Conservation (phyloP, 2,888 invertebrate species). For the Cantharis nigra region DNA sequence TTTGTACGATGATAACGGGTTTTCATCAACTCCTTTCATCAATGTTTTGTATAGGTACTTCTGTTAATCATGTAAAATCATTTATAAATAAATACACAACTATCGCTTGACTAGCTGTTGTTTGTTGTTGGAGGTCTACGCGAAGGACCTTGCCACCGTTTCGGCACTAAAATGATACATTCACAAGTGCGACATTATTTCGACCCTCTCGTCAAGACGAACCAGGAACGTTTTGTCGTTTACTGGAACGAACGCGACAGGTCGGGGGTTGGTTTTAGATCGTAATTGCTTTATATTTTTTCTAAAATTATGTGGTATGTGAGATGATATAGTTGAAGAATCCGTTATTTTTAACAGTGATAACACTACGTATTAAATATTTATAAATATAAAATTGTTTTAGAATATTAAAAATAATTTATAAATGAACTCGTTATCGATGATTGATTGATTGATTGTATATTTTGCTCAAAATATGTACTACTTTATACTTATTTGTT, state of each 20-base stretch:
- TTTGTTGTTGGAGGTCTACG: constrained; percentile 43
- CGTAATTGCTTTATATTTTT: constrained; percentile 57
- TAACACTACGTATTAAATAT: constrained; percentile 45
- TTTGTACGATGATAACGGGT: constrained; percentile 31
- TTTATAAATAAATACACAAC: constrained; percentile 45
- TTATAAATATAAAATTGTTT: constrained; percentile 46
- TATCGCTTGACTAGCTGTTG: constrained; percentile 45
- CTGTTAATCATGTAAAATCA: constrained; percentile 47
- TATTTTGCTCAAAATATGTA: constrained; percentile 53
- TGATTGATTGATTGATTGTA: constrained; percentile 40
- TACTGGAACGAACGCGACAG: constrained; percentile 32
- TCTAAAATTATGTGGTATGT: constrained; percentile 49
- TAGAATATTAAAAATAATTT: constrained; percentile 49
- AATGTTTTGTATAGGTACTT: constrained; percentile 46
- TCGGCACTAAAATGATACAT: constrained; percentile 25
- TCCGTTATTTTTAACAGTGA: constrained; percentile 53
- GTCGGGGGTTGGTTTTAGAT: constrained; percentile 35
- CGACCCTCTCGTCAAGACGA: constrained; percentile 9
- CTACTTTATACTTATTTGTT: constrained; percentile 42
- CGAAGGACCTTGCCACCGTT: constrained; percentile 27
- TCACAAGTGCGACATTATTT: constrained; percentile 18
- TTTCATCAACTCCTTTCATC: constrained; percentile 30
- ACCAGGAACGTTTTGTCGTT: constrained; percentile 29
- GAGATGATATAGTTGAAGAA: constrained; percentile 48
- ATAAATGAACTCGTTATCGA: constrained; percentile 46